Evolutionary conservation across 2,113 vertebrate species (phyloP).

Genomic region (Trichechus manatus): DNA sequence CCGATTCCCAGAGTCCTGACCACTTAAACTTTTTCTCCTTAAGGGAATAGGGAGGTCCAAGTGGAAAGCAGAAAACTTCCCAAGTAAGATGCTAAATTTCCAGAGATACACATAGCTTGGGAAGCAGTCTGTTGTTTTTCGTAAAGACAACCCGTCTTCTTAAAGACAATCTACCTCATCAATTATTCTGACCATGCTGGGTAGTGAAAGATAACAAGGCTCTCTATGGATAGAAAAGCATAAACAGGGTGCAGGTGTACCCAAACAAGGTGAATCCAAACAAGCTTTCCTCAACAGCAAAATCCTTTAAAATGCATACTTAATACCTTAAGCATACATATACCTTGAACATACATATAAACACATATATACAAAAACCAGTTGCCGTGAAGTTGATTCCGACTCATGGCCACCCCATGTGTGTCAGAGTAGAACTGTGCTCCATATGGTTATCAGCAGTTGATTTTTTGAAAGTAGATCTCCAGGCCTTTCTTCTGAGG

Average conservation of each 20-base stretch:
- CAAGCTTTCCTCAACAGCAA: not conserved
- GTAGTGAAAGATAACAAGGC: too few species aligned
- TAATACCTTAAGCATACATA: accelerated
- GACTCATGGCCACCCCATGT: not conserved
- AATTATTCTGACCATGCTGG: too few species aligned
- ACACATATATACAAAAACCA: not conserved
- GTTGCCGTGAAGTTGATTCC: too few species aligned
- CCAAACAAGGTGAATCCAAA: accelerated
- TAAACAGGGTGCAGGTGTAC: accelerated
- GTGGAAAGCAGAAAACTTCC: not conserved
- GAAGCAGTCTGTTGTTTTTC: not conserved
- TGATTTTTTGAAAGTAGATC: not conserved
- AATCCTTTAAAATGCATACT: not conserved
- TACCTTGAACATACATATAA: not conserved
- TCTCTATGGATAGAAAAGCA: too few species aligned
- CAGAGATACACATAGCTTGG: not conserved
- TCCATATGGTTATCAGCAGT: not conserved
- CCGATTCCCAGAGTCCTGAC: not conserved
- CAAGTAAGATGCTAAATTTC: not conserved
- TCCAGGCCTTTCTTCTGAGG: not conserved
- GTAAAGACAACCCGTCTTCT: too few species aligned
- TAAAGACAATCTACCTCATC: accelerated
- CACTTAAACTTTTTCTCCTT: not conserved
- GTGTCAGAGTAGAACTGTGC: not conserved
- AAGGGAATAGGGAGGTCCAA: not conserved